phyloP scores from a whole-genome alignment of 2,113 vertebrate genomes.

The Festucalex cinctus region DNA sequence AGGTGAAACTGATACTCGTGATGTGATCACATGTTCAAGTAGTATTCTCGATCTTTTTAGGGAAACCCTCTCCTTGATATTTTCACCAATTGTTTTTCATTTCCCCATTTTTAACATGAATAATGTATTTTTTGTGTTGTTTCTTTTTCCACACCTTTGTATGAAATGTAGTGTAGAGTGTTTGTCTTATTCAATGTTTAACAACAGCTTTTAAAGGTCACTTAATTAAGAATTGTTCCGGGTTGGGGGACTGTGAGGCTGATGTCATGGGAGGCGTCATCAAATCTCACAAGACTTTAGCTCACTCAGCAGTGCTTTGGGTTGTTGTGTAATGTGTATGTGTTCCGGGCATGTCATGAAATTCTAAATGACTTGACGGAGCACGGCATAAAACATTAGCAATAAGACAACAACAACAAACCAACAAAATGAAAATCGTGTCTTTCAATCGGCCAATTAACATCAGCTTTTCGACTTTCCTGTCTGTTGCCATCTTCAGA shows the following conservation, averaged over 20 bases:
- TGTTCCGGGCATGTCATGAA: too few relatives aligned
- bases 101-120: background rate
- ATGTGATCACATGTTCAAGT: conserved; percentile 47
- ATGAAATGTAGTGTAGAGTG: background rate
- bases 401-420: too few relatives aligned
- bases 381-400: too few relatives aligned
- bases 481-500: too few relatives aligned
- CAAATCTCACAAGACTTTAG: background rate
- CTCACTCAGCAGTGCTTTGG: too few relatives aligned
- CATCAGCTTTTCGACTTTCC: too few relatives aligned
- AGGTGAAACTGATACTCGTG: conserved; percentile 49
- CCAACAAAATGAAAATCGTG: too few relatives aligned
- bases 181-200: background rate
- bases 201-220: background rate
- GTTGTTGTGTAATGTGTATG: too few relatives aligned
- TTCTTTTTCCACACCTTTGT: background rate
- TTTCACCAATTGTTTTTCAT: conserved; percentile 20
- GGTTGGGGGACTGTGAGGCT: background rate
- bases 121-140: background rate
- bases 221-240: background rate
- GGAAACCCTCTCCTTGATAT: conserved; percentile 23
- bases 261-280: too few relatives aligned
- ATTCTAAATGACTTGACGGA: too few relatives aligned
- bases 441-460: too few relatives aligned
- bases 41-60: conserved; percentile 18